phyloP scores from a whole-genome alignment of 2,113 vertebrate species.

The Tachysurus vachellii region DNA sequence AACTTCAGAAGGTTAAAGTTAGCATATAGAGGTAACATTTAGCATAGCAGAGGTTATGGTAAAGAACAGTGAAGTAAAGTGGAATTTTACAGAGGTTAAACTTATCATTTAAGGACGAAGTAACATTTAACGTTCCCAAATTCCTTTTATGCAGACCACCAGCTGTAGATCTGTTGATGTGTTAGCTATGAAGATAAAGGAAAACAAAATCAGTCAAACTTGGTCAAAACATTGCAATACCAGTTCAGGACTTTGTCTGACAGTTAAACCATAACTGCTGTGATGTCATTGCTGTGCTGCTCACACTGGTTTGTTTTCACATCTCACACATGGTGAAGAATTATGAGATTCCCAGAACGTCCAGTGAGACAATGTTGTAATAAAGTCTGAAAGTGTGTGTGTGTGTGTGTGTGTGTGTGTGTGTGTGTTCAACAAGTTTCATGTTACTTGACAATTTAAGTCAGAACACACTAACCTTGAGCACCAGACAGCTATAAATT shows the following conservation, averaged over 20 bases:
- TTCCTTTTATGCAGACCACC: neutral
- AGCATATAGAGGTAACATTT: too few relatives aligned
- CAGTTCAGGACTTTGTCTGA: neutral
- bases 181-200: neutral
- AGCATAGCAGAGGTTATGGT: too few relatives aligned
- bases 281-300: constrained; percentile 6
- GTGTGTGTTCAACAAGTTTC: constrained; percentile 32
- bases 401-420: constrained; percentile 22
- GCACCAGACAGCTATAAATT: constrained; percentile 27
- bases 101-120: too few relatives aligned
- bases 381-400: constrained; percentile 30
- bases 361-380: constrained; percentile 24
- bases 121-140: too few relatives aligned
- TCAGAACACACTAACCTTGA: constrained; percentile 41
- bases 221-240: neutral
- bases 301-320: neutral
- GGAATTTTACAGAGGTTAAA: too few relatives aligned
- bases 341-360: constrained; percentile 45
- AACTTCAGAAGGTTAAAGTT: too few relatives aligned
- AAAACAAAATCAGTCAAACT: neutral
- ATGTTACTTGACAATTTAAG: constrained; percentile 39
- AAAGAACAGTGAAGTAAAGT: too few relatives aligned
- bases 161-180: neutral
- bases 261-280: neutral
- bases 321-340: constrained; percentile 25